Conservation (phyloP, 2,797 vertebrate genomes). For the Anolis apletophallus region DNA sequence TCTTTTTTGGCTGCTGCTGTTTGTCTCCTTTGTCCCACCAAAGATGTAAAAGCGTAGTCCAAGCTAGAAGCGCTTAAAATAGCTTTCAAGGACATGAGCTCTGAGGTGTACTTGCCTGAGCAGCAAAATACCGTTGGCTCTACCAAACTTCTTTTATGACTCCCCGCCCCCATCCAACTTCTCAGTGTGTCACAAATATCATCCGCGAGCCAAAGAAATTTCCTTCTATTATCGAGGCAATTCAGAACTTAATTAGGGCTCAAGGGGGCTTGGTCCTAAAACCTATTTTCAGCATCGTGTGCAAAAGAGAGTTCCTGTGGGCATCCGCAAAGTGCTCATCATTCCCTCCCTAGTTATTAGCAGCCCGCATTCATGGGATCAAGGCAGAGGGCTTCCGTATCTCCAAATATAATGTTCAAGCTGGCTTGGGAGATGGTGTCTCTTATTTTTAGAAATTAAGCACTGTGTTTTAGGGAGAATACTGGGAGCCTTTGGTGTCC, state of each 20-base stretch:
- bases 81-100: conserved; percentile 62
- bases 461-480: conserved; percentile 2
- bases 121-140: conserved; percentile 39
- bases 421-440: not conserved
- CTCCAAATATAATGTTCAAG: not conserved
- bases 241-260: conserved; percentile 10
- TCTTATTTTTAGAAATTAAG: not conserved
- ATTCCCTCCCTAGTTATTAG: not conserved
- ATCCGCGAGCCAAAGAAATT: conserved; percentile 2
- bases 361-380: not conserved
- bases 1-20: conserved; percentile 38
- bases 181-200: not conserved
- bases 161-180: not conserved
- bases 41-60: conserved; percentile 43
- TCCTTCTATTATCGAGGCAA: not conserved
- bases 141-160: not conserved
- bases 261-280: not conserved
- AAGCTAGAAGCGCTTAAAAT: conserved; percentile 58
- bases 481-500: not conserved
- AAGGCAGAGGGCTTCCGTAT: not conserved
- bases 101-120: conserved; percentile 32
- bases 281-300: not conserved
- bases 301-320: not conserved
- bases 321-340: not conserved
- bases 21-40: conserved; percentile 58